These are phyloP conservation scores for Lycocerus yunnanus DNA, from an alignment of 2,888 invertebrate genomes.

Conservation along the genomic window DNA sequence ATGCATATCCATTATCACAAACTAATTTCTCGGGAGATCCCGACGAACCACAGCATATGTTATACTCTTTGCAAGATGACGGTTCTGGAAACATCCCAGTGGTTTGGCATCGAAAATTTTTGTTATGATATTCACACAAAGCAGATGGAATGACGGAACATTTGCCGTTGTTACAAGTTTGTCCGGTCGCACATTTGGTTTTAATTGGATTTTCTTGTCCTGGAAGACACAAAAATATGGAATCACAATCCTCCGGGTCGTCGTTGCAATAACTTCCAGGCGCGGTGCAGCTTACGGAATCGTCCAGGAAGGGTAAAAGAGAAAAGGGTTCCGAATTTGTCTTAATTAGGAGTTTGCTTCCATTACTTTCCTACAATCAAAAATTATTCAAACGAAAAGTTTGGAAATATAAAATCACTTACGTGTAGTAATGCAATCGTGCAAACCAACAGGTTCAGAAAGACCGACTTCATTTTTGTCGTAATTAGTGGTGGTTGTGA, in stretches of 20 bases:
- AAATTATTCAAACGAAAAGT: neutral
- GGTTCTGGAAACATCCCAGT: constrained; percentile 22
- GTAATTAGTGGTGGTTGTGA: neutral
- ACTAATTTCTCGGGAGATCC: neutral
- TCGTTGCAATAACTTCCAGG: neutral
- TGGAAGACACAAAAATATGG: neutral
- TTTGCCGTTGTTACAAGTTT: neutral
- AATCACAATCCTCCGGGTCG: neutral
- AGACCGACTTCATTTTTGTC: neutral
- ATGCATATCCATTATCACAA: neutral
- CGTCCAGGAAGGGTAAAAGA: neutral
- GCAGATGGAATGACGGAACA: neutral
- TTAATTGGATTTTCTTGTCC: neutral
- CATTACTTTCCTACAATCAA: neutral
- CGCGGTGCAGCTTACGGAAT: neutral
- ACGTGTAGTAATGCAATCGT: neutral
- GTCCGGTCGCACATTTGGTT: neutral
- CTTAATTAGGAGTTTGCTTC: neutral
- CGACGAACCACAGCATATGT: constrained; percentile 10
- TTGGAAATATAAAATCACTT: neutral
- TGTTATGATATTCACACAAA: neutral
- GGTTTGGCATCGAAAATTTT: neutral
- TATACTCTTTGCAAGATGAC: constrained; percentile 6
- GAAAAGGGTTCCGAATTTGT: neutral
- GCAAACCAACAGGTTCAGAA: neutral